Percentiles rank a stretch among this genome's conserved stretches.
phyloP scores from a whole-genome alignment of 2,888 invertebrate species.

The Ophioninae sp. region DNA sequence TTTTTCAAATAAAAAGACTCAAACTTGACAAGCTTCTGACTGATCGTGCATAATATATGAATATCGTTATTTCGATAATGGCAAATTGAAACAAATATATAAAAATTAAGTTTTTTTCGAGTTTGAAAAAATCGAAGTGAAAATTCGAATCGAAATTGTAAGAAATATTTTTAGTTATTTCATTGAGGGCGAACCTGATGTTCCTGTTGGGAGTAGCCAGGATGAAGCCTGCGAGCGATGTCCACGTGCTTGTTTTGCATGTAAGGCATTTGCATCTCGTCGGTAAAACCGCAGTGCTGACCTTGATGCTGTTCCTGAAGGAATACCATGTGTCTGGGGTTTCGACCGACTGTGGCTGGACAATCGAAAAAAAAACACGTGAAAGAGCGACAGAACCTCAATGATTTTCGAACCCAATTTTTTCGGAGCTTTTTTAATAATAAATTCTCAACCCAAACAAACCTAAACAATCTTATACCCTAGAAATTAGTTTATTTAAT shows the following conservation, averaged over 20 bases:
- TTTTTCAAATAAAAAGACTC: no score
- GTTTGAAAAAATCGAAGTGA: no score
- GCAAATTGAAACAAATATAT: no score
- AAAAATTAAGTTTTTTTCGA: no score
- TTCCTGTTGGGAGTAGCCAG: constrained; percentile 73
- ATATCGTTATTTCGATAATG: no score
- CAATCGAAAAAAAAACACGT: constrained; percentile 32
- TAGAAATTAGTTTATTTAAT: no score
- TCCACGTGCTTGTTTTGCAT: constrained; percentile 72
- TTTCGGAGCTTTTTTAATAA: constrained; percentile 11
- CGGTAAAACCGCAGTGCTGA: constrained; percentile 74
- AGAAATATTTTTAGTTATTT: background rate
- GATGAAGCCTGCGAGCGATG: constrained; percentile 69
- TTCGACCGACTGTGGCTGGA: constrained; percentile 70
- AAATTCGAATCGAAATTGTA: background rate
- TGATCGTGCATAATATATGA: no score
- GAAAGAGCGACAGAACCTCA: background rate
- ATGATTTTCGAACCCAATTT: background rate
- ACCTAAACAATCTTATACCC: no score
- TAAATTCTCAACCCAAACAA: background rate
- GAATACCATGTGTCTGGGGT: constrained; percentile 77
- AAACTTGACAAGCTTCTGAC: no score
- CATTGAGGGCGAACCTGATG: constrained; percentile 68
- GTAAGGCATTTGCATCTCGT: constrained; percentile 74
- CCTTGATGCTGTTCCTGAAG: constrained; percentile 74